Conservation (phyloP, 2,797 vertebrate genomes). For the Platyrinchus mystaceus region DNA sequence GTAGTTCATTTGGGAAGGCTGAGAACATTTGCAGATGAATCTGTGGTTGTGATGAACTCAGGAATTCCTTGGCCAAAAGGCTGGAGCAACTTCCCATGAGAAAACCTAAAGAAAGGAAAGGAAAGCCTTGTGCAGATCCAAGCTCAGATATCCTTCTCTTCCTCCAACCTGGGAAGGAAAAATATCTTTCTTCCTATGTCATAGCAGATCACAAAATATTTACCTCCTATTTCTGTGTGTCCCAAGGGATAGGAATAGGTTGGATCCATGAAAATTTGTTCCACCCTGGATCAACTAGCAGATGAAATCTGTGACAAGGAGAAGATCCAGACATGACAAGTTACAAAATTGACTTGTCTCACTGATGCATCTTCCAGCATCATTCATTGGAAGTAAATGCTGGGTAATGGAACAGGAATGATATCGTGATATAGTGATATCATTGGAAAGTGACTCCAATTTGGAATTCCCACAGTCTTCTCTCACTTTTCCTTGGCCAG, state of each 20-base stretch:
- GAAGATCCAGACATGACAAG: neutral
- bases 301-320: neutral
- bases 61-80: neutral
- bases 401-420: neutral
- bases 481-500: neutral
- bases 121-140: neutral
- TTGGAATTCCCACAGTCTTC: neutral
- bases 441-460: neutral
- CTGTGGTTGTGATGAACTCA: neutral
- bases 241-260: neutral
- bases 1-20: neutral
- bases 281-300: neutral
- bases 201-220: neutral
- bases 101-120: neutral
- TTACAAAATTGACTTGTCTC: neutral
- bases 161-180: neutral
- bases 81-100: neutral
- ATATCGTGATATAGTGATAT: neutral
- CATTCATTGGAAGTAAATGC: neutral
- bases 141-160: neutral
- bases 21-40: neutral
- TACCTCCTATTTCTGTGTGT: neutral
- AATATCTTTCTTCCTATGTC: neutral
- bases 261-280: neutral
- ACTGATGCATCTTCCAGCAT: neutral